These are phyloP conservation scores for western clawed frog (Xenopus tropicalis) DNA, from an alignment of 2,113 vertebrate species.

Conservation along the genomic window UCB_Xtro_10.0 CM004448.2:128085001-128085500, in stretches of 20 bases:
- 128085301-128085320: constrained; percentile 23
- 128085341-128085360: constrained; percentile 82
- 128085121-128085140: constrained; percentile 36
- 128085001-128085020: constrained; percentile 55
- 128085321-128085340: constrained; percentile 68
- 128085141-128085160: constrained; percentile 65
- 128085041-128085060: constrained; percentile 51
- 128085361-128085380: constrained; percentile 57
- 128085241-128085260: constrained; percentile 81
- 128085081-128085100: constrained; percentile 33
- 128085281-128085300: constrained; percentile 19
- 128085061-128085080: constrained; percentile 45
- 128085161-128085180: constrained; percentile 78
- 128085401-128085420: background rate
- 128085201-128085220: constrained; percentile 72
- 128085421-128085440: background rate
- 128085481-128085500: background rate
- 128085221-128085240: constrained; percentile 77
- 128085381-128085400: background rate
- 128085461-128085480: background rate
- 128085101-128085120: constrained; percentile 45
- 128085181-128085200: constrained; percentile 83
- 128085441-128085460: background rate
- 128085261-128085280: constrained; percentile 27
- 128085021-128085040: constrained; percentile 59